phyloP scores from a whole-genome alignment of 2,888 invertebrate genomes.

The Dilophus febrilis region DNA sequence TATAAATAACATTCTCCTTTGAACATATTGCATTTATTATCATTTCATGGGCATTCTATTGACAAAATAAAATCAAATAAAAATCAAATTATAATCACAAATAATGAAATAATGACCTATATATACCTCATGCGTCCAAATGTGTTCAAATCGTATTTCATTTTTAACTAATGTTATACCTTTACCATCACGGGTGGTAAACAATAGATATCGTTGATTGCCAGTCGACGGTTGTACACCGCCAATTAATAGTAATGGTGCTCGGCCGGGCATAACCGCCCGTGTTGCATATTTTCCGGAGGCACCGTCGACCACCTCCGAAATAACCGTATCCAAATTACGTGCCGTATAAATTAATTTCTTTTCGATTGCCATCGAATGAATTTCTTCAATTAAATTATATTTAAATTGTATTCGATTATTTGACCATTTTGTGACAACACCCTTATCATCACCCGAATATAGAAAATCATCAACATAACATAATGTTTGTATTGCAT shows the following conservation, averaged over 20 bases:
- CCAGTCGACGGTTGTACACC: conserved; percentile 15
- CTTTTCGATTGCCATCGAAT: conserved; percentile 23
- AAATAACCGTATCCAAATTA: conserved; percentile 26
- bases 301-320: conserved; percentile 20
- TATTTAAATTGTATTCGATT: conserved; percentile 28
- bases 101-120: too few species aligned
- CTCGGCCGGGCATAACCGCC: conserved; percentile 24
- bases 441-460: conserved; percentile 29
- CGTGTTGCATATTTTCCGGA: conserved; percentile 27
- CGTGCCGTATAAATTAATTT: conserved; percentile 25
- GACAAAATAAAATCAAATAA: background rate
- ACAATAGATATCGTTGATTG: conserved; percentile 19
- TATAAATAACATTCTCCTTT: conserved; percentile 19
- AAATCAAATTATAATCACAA: background rate
- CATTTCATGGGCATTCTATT: conserved; percentile 26
- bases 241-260: conserved; percentile 24
- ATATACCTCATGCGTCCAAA: conserved; percentile 17
- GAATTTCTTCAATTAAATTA: conserved; percentile 28
- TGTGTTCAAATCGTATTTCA: conserved; percentile 17
- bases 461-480: conserved; percentile 20
- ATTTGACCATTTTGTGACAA: conserved; percentile 27
- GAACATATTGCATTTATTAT: conserved; percentile 26
- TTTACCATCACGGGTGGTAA: conserved; percentile 24
- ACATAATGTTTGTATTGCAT: conserved; percentile 25
- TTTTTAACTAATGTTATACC: conserved; percentile 19